Base-by-base conservation (phyloP, 2,797 vertebrate genomes). In the Halcyon leucocephala region DNA sequence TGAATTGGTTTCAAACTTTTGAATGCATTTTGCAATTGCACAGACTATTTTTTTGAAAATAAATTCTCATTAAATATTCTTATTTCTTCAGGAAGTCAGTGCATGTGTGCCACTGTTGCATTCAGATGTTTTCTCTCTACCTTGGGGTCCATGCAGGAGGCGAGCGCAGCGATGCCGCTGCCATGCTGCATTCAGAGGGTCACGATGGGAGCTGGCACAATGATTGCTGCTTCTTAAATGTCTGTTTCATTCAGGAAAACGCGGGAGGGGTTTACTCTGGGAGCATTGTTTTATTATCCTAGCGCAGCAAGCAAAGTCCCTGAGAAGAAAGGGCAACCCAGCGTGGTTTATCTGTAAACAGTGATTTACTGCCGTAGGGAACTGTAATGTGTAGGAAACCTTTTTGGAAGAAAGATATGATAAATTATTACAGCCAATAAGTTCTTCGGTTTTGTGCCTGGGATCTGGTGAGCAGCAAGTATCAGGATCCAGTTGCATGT, bases 401-500 rank as follows among this genome's bases (percentile, higher is more conserved):
- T 84, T 91, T 88, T 93, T 95, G 94, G 81, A 95, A 91, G 86
- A 85, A 95, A 96, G 74, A 66, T 85, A 95, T 92, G 94, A 94
- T 96, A 96, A 97, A 97, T 96, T 95, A 95, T 97, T 89, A 83
- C 84, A 96, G 73, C 88, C 91, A 97, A 7, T 96, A 92, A 83
- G 78, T 93, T 95, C 91, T 96, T 96, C 42, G 6, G 17, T 95
- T 96, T 97, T 95, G 92, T 95, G 96, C 87, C 69, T 94, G 80
- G 94, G 83, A 87, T 97, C 96, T 95, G 89, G 91, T 94, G 90
- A 97, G 79, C 91, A 95, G 94, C 96, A 95, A 92, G 89, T 80
- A 52, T 60, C 37, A 28, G 64, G 96, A 90, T 97, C 86, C 69
- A 64, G 87, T 98, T 98, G 93, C 95, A 51, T 65, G 80, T 61